Percentiles rank a stretch among this genome's conserved stretches.
Evolutionary conservation across 2,888 invertebrate genomes (phyloP).

Genomic region (Scrobipalpa atriplicella): DNA sequence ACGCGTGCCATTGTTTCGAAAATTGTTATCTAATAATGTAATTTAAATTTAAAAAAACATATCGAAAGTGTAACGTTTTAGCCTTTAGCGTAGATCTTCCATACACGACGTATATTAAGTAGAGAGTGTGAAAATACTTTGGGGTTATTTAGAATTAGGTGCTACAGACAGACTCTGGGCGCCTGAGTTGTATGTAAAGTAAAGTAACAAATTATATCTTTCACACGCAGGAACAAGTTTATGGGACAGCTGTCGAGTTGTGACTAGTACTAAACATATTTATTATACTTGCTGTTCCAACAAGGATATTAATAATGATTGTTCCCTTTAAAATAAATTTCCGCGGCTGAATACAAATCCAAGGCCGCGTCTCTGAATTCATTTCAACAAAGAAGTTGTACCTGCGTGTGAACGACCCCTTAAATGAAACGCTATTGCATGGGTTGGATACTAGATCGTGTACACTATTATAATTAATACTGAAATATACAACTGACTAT

Average conservation of each 20-base stretch:
- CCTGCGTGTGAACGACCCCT: constrained; percentile 10
- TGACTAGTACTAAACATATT: constrained; percentile 23
- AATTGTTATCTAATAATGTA: constrained; percentile 71
- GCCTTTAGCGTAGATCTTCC: constrained; percentile 82
- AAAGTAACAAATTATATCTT: constrained; percentile 11
- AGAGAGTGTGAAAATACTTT: constrained; percentile 56
- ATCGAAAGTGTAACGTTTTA: constrained; percentile 78
- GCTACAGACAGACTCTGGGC: constrained; percentile 27
- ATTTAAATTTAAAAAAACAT: constrained; percentile 68
- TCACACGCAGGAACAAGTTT: constrained; percentile 4
- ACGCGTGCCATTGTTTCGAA: constrained; percentile 73
- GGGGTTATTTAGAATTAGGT: constrained; percentile 45
- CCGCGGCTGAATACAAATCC: constrained; percentile 4
- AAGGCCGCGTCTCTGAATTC: background rate
- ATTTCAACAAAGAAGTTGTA: background rate
- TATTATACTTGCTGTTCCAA: constrained; percentile 27
- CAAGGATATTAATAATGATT: constrained; percentile 12
- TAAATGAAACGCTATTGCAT: constrained; percentile 42
- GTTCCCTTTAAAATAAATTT: background rate
- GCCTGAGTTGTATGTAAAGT: constrained; percentile 19
- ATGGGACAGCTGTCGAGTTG: constrained; percentile 14
- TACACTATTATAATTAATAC: constrained; percentile 65
- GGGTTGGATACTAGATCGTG: constrained; percentile 58
- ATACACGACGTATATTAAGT: constrained; percentile 63
- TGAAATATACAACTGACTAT: constrained; percentile 78